Conservation (phyloP, 2,113 vertebrate species). For the Otolemur garnettii region DNA sequence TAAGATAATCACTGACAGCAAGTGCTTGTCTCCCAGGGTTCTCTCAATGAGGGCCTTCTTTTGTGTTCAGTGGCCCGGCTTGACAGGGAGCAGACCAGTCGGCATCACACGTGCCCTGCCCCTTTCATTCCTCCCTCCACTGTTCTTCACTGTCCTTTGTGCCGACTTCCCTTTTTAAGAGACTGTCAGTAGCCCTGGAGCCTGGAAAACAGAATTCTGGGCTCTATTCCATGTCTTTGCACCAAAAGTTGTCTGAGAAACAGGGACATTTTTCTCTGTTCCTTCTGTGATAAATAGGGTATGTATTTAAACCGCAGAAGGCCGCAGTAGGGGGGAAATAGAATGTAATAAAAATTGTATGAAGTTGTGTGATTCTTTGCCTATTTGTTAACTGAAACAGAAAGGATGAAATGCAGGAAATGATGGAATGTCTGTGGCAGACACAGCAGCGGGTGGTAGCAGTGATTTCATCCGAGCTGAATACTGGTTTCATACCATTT, state of each 20-base stretch:
- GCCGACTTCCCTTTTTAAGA: slow-evolving; percentile 54
- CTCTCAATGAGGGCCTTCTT: neutral
- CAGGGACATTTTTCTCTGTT: slow-evolving; percentile 64
- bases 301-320: slow-evolving; percentile 68
- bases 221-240: slow-evolving; percentile 69
- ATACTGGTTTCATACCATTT: slow-evolving; percentile 9
- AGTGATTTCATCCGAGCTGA: slow-evolving; percentile 28
- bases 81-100: neutral
- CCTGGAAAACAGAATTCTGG: slow-evolving; percentile 55
- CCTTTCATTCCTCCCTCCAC: slow-evolving; percentile 50
- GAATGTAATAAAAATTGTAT: slow-evolving; percentile 66
- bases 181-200: slow-evolving; percentile 61
- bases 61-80: neutral
- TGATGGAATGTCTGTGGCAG: slow-evolving; percentile 65
- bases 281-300: slow-evolving; percentile 64
- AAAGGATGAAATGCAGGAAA: slow-evolving; percentile 64
- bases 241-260: slow-evolving; percentile 65
- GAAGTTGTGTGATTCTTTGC: slow-evolving; percentile 63
- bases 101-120: neutral
- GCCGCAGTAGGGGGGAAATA: slow-evolving; percentile 28
- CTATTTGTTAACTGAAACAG: slow-evolving; percentile 63
- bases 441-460: slow-evolving; percentile 5
- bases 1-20: neutral
- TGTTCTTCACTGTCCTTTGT: slow-evolving; percentile 71
- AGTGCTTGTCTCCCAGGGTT: neutral